Evolutionary conservation across 2,888 invertebrate genomes (phyloP).

Genomic region (Drosophila fulvimacula): DNA sequence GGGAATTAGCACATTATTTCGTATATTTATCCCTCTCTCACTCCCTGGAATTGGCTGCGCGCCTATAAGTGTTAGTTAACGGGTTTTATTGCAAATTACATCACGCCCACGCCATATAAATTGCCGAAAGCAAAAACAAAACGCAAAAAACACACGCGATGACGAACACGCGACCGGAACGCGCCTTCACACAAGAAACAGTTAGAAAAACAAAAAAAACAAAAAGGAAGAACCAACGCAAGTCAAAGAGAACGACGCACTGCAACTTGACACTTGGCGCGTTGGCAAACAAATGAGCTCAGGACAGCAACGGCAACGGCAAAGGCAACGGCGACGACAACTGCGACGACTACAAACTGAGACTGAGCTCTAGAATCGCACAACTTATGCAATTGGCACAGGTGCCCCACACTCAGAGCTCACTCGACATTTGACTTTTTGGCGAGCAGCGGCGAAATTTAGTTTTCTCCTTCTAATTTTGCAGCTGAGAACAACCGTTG

Average conservation of each 20-base stretch:
- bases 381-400: conserved; percentile 74
- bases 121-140: conserved; percentile 30
- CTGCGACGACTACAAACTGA: conserved; percentile 21
- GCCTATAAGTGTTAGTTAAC: conserved; percentile 67
- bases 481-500: conserved; percentile 63
- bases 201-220: conserved; percentile 13
- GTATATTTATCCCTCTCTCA: conserved; percentile 10
- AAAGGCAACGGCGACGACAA: conserved; percentile 13
- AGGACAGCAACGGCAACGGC: conserved; percentile 33
- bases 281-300: conserved; percentile 68
- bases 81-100: conserved; percentile 77
- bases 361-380: conserved; percentile 40
- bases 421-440: conserved; percentile 75
- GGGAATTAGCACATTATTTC: conserved; percentile 71
- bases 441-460: conserved; percentile 47
- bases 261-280: conserved; percentile 63
- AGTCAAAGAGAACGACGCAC: conserved; percentile 40
- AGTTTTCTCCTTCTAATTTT: conserved; percentile 47
- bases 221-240: background rate
- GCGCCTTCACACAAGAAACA: conserved; percentile 54
- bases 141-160: conserved; percentile 60
- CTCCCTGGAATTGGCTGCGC: background rate
- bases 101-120: conserved; percentile 69
- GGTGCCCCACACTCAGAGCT: conserved; percentile 41
- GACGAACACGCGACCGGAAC: conserved; percentile 75